Conservation (phyloP, 2,797 vertebrate genomes). For the Sebastes matsubarae region DNA sequence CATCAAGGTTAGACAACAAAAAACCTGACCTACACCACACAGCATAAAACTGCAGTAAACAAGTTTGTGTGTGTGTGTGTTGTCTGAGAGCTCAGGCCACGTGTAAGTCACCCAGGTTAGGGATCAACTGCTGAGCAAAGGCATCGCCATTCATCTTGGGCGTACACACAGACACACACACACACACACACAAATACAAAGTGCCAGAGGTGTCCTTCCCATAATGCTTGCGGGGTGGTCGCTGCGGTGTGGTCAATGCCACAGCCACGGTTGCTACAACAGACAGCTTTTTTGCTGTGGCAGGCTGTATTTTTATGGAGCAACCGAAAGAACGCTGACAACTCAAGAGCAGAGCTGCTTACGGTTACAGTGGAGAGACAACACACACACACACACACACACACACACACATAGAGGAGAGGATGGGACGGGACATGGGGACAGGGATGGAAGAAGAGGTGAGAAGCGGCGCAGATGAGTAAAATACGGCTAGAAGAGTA, state of each 20-base stretch:
- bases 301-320: constrained; percentile 80
- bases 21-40: not conserved
- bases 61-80: not conserved
- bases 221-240: constrained; percentile 58
- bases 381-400: constrained; percentile 32
- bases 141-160: constrained; percentile 61
- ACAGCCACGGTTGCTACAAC: constrained; percentile 71
- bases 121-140: constrained; percentile 70
- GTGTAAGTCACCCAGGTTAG: constrained; percentile 60
- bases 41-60: constrained; percentile 25
- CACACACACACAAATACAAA: constrained; percentile 35
- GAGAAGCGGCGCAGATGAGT: constrained; percentile 27
- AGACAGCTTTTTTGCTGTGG: constrained; percentile 76
- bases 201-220: constrained; percentile 70
- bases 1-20: constrained; percentile 28
- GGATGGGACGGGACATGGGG: constrained; percentile 32
- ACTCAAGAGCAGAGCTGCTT: constrained; percentile 75
- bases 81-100: constrained; percentile 22
- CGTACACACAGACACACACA: constrained; percentile 29
- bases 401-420: constrained; percentile 6
- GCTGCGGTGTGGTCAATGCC: constrained; percentile 70
- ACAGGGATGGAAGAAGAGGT: constrained; percentile 30
- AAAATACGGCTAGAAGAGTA: constrained; percentile 23
- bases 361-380: constrained; percentile 64
- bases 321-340: constrained; percentile 77